These are phyloP conservation scores for Noctua janthe DNA, from an alignment of 2,888 invertebrate genomes.

Conservation along the genomic window DNA sequence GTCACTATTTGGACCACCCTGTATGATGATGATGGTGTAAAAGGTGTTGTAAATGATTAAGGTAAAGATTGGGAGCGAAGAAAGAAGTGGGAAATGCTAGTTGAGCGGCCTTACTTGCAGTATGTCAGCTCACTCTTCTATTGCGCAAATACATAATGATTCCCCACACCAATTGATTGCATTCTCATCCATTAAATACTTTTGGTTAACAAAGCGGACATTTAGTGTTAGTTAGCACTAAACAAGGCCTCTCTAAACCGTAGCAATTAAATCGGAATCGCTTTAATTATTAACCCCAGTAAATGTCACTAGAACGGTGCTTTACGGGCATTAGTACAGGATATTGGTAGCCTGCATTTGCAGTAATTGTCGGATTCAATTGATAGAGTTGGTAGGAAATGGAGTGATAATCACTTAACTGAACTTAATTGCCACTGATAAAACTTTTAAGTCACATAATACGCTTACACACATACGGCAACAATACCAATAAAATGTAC, in stretches of 20 bases:
- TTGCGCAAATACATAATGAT: neutral
- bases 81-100: neutral
- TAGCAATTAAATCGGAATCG: slow-evolving; percentile 43
- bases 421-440: neutral
- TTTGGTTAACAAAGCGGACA: neutral
- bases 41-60: neutral
- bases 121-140: neutral
- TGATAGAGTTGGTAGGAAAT: slow-evolving; percentile 10
- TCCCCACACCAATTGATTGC: neutral
- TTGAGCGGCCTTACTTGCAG: neutral
- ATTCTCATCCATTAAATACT: neutral
- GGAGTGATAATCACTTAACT: neutral
- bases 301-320: slow-evolving; percentile 49
- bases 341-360: slow-evolving; percentile 42
- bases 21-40: neutral
- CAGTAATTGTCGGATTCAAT: slow-evolving; percentile 39
- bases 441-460: neutral
- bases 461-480: too few relatives aligned
- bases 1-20: neutral
- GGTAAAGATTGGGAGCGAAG: neutral
- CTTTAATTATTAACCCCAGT: slow-evolving; percentile 50
- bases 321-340: slow-evolving; percentile 44
- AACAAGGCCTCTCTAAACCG: slow-evolving; percentile 28
- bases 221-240: slow-evolving; percentile 25
- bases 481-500: neutral